A percentile compares a stretch with the other conserved stretches of the same genome.
Evolutionary conservation across 2,113 vertebrate genomes (phyloP).

Genomic region (Epinephelus moara): DNA sequence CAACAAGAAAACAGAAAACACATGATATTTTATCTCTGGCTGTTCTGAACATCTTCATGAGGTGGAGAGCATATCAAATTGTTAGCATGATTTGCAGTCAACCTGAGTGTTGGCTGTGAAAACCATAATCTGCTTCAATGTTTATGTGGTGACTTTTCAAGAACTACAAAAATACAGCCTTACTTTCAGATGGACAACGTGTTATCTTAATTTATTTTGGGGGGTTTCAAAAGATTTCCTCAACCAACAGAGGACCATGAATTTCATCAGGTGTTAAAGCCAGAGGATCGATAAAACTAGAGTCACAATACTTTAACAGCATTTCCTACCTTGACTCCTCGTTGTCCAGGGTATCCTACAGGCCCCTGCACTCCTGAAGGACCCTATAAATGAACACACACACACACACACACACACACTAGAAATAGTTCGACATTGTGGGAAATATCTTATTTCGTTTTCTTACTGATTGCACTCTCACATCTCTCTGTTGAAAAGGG

Average conservation of each 20-base stretch:
- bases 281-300: neutral
- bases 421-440: too few relatives aligned
- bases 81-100: neutral
- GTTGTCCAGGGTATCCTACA: constrained; percentile 93
- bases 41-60: neutral
- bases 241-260: neutral
- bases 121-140: neutral
- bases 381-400: constrained; percentile 82
- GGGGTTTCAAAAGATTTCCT: neutral
- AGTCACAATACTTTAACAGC: neutral
- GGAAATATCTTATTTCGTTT: too few relatives aligned
- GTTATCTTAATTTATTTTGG: neutral
- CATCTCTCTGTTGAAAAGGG: neutral
- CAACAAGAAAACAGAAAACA: constrained; percentile 26
- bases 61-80: neutral
- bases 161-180: neutral
- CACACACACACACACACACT: neutral
- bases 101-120: neutral
- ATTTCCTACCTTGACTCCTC: constrained; percentile 92
- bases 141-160: neutral
- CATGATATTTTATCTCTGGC: neutral
- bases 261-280: neutral
- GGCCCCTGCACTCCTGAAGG: constrained; percentile 92
- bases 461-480: too few relatives aligned
- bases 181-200: neutral